Evolutionary conservation across 2,888 invertebrate species (phyloP).

Genomic region (Colostygia pectinataria): DNA sequence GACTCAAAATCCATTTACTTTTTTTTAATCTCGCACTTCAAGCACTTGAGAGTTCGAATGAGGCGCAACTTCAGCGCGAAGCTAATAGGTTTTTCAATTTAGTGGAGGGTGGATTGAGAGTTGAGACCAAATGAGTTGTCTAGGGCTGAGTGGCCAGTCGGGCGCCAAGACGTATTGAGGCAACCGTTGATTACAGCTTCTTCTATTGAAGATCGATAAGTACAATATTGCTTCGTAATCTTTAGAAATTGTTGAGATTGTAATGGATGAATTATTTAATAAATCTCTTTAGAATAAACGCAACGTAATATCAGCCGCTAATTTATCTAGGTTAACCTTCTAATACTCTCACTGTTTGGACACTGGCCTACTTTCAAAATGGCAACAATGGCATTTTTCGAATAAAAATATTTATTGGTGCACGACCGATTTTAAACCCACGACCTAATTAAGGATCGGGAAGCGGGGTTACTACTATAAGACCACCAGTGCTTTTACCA

Average conservation of each 20-base stretch:
- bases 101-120: neutral
- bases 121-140: constrained; percentile 4
- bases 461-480: no score
- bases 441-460: no score
- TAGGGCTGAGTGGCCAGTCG: constrained; percentile 14
- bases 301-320: neutral
- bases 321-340: no score
- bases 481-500: no score
- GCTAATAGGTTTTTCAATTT: constrained; percentile 19
- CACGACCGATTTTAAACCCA: no score
- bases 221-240: constrained; percentile 3
- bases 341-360: no score
- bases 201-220: constrained; percentile 7
- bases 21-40: constrained; percentile 2
- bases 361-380: no score
- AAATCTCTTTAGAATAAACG: neutral
- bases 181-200: constrained; percentile 4
- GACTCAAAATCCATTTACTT: no score
- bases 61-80: constrained; percentile 12
- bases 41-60: constrained; percentile 10
- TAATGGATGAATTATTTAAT: constrained; percentile 3
- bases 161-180: constrained; percentile 9
- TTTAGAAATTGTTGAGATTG: constrained; percentile 1
- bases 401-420: no score
- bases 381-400: no score